A percentile compares a stretch with the other conserved stretches of the same genome.
These are phyloP conservation scores for Eurois occulta DNA, from an alignment of 2,888 invertebrate genomes.

Conservation along the genomic window DNA sequence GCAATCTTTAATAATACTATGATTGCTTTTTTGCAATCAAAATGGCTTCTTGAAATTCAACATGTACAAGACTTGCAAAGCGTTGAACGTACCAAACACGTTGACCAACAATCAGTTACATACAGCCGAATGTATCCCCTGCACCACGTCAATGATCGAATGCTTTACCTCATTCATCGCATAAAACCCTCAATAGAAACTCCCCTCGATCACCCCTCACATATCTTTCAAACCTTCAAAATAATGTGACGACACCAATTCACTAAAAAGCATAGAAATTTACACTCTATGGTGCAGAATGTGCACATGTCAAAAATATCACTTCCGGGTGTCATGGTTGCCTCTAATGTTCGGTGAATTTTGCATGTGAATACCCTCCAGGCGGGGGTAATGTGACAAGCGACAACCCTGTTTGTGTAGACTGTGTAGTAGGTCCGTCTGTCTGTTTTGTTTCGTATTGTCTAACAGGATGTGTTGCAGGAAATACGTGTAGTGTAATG, in stretches of 20 bases:
- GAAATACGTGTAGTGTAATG: conserved; percentile 59
- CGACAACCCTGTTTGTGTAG: conserved; percentile 80
- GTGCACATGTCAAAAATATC: conserved; percentile 85
- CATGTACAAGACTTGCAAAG: not conserved
- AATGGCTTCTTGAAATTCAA: not conserved
- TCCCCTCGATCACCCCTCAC: conserved; percentile 45
- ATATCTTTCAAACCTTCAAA: conserved; percentile 64
- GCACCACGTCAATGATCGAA: conserved; percentile 22
- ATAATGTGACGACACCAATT: conserved; percentile 68
- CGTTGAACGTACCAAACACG: not conserved
- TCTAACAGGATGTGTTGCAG: conserved; percentile 56
- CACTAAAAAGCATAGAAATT: conserved; percentile 68
- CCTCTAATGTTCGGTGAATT: conserved; percentile 84
- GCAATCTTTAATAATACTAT: not conserved
- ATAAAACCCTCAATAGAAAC: conserved; percentile 21
- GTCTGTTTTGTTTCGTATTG: conserved; percentile 68
- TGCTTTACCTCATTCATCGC: conserved; percentile 51
- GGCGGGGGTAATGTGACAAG: conserved; percentile 87
- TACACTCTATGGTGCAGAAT: conserved; percentile 67
- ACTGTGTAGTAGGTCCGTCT: conserved; percentile 67
- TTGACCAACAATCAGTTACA: not conserved
- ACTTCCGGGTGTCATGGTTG: conserved; percentile 86
- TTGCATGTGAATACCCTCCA: conserved; percentile 86
- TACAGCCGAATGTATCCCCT: not conserved
- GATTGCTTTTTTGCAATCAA: not conserved